These are phyloP conservation scores for Hecatera dysodea DNA, from an alignment of 2,888 invertebrate genomes.

Conservation along the genomic window DNA sequence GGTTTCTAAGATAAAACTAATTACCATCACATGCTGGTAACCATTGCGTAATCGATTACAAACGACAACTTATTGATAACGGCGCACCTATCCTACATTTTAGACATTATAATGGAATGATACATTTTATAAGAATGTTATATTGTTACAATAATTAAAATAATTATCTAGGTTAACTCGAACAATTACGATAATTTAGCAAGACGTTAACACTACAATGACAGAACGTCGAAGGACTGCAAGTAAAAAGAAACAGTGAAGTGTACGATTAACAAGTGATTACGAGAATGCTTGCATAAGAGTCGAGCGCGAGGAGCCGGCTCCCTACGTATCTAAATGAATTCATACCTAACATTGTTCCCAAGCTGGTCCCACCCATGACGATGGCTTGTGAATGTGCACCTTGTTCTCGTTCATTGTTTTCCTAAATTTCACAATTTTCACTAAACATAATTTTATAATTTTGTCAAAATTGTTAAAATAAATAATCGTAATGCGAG, in stretches of 20 bases:
- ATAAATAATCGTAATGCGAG: conserved; percentile 62
- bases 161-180: conserved; percentile 71
- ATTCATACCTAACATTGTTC: conserved; percentile 90
- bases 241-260: conserved; percentile 58
- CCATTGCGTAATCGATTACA: conserved; percentile 60
- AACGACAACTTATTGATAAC: conserved; percentile 81
- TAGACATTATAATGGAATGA: conserved; percentile 90
- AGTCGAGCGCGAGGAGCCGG: conserved; percentile 78
- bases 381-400: conserved; percentile 89
- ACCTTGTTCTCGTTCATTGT: conserved; percentile 72
- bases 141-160: conserved; percentile 79
- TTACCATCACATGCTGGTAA: conserved; percentile 43
- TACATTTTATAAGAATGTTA: conserved; percentile 89
- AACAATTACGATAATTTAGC: conserved; percentile 65
- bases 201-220: conserved; percentile 59
- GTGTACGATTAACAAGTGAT: conserved; percentile 71
- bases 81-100: conserved; percentile 88
- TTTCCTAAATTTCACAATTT: conserved; percentile 53
- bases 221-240: conserved; percentile 44
- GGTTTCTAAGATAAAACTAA: conserved; percentile 51
- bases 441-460: conserved; percentile 56
- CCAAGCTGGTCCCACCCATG: conserved; percentile 91
- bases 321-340: conserved; percentile 87
- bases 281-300: conserved; percentile 81
- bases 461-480: conserved; percentile 56